phyloP scores from a whole-genome alignment of 2,888 invertebrate genomes.

The Lasioglossum figueresi region DNA sequence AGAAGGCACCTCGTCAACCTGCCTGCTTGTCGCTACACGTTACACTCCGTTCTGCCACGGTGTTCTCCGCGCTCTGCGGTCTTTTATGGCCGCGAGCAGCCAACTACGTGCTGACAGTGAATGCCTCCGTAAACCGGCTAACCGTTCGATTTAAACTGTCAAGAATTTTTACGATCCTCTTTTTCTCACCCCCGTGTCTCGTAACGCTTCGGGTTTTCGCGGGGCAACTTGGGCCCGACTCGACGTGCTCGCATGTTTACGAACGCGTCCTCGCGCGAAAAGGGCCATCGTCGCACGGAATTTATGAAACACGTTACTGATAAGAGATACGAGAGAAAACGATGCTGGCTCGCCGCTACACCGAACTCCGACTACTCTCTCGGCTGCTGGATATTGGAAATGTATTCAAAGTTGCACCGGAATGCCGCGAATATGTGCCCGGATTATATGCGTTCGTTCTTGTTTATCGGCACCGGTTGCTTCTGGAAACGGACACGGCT shows the following conservation, averaged over 20 bases:
- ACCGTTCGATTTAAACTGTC: slow-evolving; percentile 54
- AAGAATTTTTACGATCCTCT: slow-evolving; percentile 28
- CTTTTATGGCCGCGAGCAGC: slow-evolving; percentile 61
- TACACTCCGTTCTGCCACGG: slow-evolving; percentile 20
- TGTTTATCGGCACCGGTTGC: neutral
- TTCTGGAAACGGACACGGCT: neutral
- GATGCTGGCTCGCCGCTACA: neutral
- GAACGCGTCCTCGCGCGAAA: neutral
- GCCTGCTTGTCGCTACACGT: slow-evolving; percentile 61
- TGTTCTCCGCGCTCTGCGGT: slow-evolving; percentile 45
- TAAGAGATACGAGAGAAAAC: neutral
- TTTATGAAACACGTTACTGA: neutral
- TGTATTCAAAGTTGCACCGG: neutral
- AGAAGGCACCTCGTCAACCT: slow-evolving; percentile 65
- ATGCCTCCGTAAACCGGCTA: slow-evolving; percentile 69
- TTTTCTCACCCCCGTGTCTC: slow-evolving; percentile 63
- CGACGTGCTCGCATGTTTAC: neutral
- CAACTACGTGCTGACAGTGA: slow-evolving; percentile 60
- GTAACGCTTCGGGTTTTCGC: neutral
- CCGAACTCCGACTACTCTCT: neutral
- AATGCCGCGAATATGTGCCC: neutral
- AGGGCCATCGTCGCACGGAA: neutral
- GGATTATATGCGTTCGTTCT: neutral
- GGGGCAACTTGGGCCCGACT: neutral
- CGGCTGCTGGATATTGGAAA: neutral